A percentile compares a stretch with the other conserved stretches of the same genome.
Conservation (phyloP, 2,113 vertebrate genomes). For the Apteryx owenii region DNA sequence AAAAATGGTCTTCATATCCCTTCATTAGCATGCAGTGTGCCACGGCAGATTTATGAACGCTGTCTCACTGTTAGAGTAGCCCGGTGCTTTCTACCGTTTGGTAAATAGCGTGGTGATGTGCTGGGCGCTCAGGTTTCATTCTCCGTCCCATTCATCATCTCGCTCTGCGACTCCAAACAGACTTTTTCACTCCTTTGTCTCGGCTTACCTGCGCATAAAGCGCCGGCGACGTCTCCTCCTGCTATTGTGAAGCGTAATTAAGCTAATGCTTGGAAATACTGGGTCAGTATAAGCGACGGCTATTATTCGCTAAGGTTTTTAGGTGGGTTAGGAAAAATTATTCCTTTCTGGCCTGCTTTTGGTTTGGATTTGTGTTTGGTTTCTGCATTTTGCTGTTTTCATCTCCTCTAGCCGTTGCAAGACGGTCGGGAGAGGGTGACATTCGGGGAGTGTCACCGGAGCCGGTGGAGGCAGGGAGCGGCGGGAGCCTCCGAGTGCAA, state of each 20-base stretch:
- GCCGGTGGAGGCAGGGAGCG: neutral
- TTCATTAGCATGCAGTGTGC: conserved; percentile 42
- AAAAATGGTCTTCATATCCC: conserved; percentile 45
- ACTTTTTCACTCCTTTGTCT: conserved; percentile 38
- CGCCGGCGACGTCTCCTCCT: neutral
- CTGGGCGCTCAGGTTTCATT: conserved; percentile 41
- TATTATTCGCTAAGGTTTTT: neutral
- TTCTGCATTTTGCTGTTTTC: neutral
- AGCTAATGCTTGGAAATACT: neutral
- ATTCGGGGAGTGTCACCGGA: conserved; percentile 49
- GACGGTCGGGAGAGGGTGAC: conserved; percentile 43
- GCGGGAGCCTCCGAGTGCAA: neutral
- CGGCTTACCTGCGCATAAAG: conserved; percentile 35
- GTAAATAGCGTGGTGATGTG: conserved; percentile 34
- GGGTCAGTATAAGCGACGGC: neutral
- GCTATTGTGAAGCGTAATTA: conserved; percentile 10
- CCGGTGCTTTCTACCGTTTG: conserved; percentile 35
- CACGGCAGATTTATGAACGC: conserved; percentile 40
- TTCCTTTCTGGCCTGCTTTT: neutral
- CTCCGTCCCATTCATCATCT: conserved; percentile 15
- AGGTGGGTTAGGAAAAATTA: neutral
- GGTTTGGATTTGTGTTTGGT: neutral
- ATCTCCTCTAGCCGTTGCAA: neutral
- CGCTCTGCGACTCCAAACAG: conserved; percentile 14
- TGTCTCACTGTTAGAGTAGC: neutral